Conservation (phyloP, 2,113 vertebrate genomes). For the Orycteropus afer region DNA sequence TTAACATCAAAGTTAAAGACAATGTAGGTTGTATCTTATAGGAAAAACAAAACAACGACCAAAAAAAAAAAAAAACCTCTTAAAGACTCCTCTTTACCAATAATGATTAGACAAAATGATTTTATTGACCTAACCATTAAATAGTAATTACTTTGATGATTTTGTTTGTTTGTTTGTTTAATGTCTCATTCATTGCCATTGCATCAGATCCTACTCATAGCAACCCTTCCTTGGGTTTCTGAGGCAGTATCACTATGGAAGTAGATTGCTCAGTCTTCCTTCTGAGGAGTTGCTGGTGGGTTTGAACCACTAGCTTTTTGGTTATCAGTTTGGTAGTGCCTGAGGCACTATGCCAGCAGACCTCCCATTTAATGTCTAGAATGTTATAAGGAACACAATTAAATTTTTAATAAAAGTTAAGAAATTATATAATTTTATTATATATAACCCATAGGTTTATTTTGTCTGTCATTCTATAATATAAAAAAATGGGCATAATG, state of each 20-base stretch:
- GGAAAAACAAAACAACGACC: neutral
- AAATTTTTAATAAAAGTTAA: constrained; percentile 37
- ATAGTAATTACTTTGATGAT: neutral
- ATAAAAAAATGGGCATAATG: neutral
- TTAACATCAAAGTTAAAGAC: neutral
- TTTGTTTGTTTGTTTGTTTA: too few relatives aligned
- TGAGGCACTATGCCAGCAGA: too few relatives aligned
- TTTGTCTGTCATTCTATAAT: neutral
- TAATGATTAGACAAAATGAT: neutral
- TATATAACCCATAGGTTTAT: neutral
- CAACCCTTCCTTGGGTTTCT: too few relatives aligned
- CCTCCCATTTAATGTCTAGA: constrained; percentile 37
- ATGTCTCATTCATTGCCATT: too few relatives aligned
- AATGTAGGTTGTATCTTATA: neutral
- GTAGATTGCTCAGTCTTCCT: too few relatives aligned
- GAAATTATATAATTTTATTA: constrained; percentile 9
- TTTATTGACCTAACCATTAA: neutral
- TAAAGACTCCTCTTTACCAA: neutral
- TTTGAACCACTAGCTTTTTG: too few relatives aligned
- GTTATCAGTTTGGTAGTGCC: too few relatives aligned
- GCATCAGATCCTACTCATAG: too few relatives aligned
- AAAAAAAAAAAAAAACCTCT: constrained; percentile 4
- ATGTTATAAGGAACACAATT: neutral
- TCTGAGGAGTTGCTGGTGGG: too few relatives aligned
- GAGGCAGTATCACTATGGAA: too few relatives aligned